phyloP scores from a whole-genome alignment of 92 coral and sea anemone genomes.

The Palythoa grandis region DNA sequence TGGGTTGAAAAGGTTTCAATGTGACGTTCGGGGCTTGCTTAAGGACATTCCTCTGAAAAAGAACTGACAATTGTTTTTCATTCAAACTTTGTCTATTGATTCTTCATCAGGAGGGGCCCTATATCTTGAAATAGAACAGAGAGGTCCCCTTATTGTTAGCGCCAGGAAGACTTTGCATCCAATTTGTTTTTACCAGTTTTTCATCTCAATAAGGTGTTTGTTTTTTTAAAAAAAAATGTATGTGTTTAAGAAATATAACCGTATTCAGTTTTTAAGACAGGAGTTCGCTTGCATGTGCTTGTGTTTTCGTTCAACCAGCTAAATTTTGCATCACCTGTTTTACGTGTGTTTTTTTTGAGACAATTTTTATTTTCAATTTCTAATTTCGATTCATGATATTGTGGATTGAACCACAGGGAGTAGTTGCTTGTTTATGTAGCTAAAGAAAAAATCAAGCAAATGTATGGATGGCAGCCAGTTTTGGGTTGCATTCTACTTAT shows the following conservation, averaged over 20 bases:
- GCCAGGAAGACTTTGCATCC: not conserved
- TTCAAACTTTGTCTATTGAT: not conserved
- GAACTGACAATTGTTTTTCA: not conserved
- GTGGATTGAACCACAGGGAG: slow-evolving; percentile 5
- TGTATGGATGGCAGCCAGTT: not conserved
- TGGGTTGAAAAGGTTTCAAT: not conserved
- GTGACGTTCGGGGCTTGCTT: not conserved
- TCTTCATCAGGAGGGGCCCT: not conserved
- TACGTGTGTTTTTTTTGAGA: not conserved
- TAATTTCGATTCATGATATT: not conserved
- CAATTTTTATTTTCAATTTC: not conserved
- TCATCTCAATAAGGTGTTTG: not conserved
- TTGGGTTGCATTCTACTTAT: not conserved
- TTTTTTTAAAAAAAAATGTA: not conserved
- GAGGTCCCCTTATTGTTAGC: not conserved
- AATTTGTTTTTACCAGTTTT: not conserved
- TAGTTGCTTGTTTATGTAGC: slow-evolving; percentile 5
- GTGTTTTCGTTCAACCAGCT: slow-evolving; percentile 1
- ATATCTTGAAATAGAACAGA: not conserved
- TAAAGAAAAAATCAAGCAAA: not conserved
- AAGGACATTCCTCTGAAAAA: not conserved
- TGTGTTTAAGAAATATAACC: not conserved
- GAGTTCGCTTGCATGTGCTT: slow-evolving; percentile 1
- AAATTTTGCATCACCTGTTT: not conserved
- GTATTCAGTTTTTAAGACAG: not conserved